Evolutionary conservation across 1,140 invertebrate genomes (phyloP), one percentile per base, ranked within the genome.

Genomic region (Parasteatoda tepidariorum): DNA sequence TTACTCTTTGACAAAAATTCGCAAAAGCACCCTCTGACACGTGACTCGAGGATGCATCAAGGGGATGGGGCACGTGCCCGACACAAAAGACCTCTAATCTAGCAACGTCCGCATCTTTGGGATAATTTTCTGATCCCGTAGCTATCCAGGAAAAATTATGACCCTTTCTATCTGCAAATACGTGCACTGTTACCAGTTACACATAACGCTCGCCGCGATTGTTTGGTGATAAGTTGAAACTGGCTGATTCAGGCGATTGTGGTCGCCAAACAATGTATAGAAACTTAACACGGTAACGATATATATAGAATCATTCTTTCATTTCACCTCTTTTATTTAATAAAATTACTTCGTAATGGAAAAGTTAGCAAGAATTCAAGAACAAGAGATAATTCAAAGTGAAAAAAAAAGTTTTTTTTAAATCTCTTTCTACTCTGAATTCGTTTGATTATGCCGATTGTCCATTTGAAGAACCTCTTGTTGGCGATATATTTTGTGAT

Each of bases 31-130:
- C 57, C 38, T 48, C 38, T 48, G 57, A n/a, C 57, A 59, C 57
- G 57, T 59, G 57, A 59, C 57, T 59, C 57, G 57, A 59, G 57
- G 57, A 26, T 59, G 57, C 18, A n/a, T 59, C 57, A 26, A 59
- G 57, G 57, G 24, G n/a, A 7, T 26, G 57, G 57, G 57, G n/a
- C 57, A 59, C 57, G 57, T 59, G 57, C 24, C 57, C 9, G 57
- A n/a, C 11, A 59, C 57, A 59, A 59, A 59, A 26, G 57, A 59
- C 57, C n/a, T n/a, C 18, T 26, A 26, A 59, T 59, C 57, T 59
- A n/a, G 57, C 57, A 59, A 22, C 57, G 57, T 59, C 57, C 57
- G 57, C 57, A 59, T n/a, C 57, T n/a, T 18, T 18, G 1, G 18
- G 38, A 48, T 48, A 48, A 48, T 48, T 48, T 48, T 48, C 38